A percentile compares a stretch with the other conserved stretches of the same genome.
Conservation (phyloP, 2,113 vertebrate genomes). For the Puntigrus tetrazona region DNA sequence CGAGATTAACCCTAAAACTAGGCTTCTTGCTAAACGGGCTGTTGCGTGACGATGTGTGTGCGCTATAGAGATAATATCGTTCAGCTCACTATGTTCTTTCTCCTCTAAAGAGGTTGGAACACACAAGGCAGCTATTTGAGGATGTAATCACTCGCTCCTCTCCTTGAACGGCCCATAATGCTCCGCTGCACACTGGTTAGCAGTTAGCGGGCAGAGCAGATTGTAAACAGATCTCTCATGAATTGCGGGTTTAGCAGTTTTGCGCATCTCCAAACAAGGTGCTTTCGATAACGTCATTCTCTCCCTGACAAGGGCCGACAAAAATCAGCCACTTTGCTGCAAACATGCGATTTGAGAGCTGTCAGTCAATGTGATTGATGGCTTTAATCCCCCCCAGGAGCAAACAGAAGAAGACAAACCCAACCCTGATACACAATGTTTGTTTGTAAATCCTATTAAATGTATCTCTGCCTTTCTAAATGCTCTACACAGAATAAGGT, state of each 20-base stretch:
- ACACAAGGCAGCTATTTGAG: conserved; percentile 70
- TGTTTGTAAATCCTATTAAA: conserved; percentile 75
- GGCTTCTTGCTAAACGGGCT: conserved; percentile 50
- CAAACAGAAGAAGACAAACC: conserved; percentile 77
- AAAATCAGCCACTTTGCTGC: conserved; percentile 81
- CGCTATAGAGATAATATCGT: conserved; percentile 34
- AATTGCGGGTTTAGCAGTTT: conserved; percentile 81
- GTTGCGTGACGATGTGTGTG: conserved; percentile 68
- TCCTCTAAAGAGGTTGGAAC: conserved; percentile 12
- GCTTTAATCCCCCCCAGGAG: conserved; percentile 80
- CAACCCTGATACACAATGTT: conserved; percentile 74
- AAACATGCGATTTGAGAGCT: conserved; percentile 78
- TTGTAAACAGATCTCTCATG: conserved; percentile 84
- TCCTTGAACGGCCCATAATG: conserved; percentile 74
- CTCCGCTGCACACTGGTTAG: conserved; percentile 76
- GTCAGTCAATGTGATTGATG: conserved; percentile 80
- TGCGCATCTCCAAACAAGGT: conserved; percentile 81
- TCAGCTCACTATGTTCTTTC: conserved; percentile 18
- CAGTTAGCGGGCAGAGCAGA: conserved; percentile 77
- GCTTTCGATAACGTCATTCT: conserved; percentile 77
- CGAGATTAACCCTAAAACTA: conserved; percentile 1
- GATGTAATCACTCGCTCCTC: conserved; percentile 79
- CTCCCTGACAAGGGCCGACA: conserved; percentile 68
- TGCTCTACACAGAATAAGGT: conserved; percentile 42
- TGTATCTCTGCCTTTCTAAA: conserved; percentile 62